These are phyloP conservation scores for Potamarius usumacintae DNA, from an alignment of 2,113 vertebrate species.

Conservation along the genomic window DNA sequence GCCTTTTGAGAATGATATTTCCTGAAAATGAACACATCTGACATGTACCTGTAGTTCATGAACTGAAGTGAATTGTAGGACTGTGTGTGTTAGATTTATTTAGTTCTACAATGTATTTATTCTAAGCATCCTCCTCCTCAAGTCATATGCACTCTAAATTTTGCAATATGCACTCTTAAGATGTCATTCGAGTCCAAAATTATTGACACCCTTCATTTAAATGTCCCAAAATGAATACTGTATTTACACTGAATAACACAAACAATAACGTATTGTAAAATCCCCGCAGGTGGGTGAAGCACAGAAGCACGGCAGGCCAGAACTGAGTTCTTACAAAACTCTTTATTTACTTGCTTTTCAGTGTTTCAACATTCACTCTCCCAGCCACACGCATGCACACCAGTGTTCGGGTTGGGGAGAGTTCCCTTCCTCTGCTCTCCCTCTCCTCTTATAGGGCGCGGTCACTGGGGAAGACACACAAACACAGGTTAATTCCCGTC, in stretches of 20 bases:
- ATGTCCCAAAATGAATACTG: neutral
- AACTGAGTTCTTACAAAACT: no score
- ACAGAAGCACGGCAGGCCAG: no score
- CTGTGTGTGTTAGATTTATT: neutral
- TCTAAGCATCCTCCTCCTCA: neutral
- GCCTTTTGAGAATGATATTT: conserved; percentile 58
- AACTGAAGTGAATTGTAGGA: conserved; percentile 26
- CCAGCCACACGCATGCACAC: no score
- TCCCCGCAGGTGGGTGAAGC: no score
- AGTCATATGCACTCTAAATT: conserved; percentile 13
- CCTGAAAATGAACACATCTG: conserved; percentile 57
- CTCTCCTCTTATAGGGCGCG: no score
- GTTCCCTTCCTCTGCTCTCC: no score
- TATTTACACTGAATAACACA: neutral
- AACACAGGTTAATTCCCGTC: no score
- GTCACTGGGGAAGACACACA: no score
- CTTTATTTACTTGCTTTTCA: no score
- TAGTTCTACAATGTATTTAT: neutral
- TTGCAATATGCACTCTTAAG: neutral
- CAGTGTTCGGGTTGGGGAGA: no score
- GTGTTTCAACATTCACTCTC: no score
- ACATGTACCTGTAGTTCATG: conserved; percentile 49
- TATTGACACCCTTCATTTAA: neutral
- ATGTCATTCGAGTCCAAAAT: neutral
- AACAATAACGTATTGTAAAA: neutral